phyloP scores from a whole-genome alignment of 2,888 invertebrate species.

The Imbricaverruca yamaguchii region DNA sequence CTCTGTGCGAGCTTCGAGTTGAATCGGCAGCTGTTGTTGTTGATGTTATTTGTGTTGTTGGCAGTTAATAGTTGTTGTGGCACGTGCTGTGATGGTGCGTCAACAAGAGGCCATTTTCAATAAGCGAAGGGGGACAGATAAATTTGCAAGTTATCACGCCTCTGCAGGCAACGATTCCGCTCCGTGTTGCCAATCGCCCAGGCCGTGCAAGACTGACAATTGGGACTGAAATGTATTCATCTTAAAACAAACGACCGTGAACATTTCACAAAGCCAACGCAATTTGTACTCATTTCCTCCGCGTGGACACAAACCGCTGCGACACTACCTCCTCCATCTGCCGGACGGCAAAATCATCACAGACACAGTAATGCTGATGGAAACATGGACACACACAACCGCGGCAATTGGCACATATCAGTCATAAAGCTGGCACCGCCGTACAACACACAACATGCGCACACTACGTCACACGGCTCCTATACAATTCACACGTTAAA shows the following conservation, averaged over 20 bases:
- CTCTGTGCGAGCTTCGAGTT: too few species aligned
- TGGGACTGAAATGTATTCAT: background rate
- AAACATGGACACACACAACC: background rate
- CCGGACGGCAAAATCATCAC: background rate
- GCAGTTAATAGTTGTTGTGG: too few species aligned
- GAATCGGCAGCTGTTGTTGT: too few species aligned
- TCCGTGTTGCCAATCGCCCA: constrained; percentile 4
- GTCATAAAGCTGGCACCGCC: background rate
- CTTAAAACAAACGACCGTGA: background rate
- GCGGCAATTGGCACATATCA: background rate
- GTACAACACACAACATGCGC: too few species aligned
- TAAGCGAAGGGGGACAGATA: too few species aligned
- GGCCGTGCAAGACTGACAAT: too few species aligned
- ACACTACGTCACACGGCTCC: background rate
- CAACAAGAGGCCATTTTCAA: too few species aligned
- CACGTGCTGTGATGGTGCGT: too few species aligned
- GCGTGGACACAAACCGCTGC: background rate
- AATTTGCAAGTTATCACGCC: too few species aligned
- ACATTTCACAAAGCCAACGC: background rate
- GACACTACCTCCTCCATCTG: background rate
- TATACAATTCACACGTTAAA: background rate
- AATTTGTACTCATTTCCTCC: background rate
- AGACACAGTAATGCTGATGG: background rate
- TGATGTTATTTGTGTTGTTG: too few species aligned
- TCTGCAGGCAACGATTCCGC: too few species aligned